Evolutionary conservation across 2,888 invertebrate genomes (phyloP), one percentile per base, ranked within the genome.

Genomic region (Choreutis nemorana): DNA sequence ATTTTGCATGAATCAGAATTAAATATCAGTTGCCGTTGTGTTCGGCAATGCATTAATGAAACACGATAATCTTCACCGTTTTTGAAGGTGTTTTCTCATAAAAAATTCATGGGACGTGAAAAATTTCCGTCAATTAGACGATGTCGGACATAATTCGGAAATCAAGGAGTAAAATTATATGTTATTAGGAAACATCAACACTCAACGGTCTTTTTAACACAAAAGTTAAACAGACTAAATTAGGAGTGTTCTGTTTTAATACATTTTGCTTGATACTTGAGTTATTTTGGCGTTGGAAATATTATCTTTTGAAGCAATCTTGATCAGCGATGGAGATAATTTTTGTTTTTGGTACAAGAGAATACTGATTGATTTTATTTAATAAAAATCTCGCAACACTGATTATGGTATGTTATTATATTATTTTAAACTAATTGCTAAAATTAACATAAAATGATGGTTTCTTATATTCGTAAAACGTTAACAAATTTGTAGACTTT

Each of bases 121-220:
- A 62, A 59, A 55, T 56, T 51, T 48, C 50, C 53, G 50, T 18
- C 49, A 65, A 67, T 72, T 71, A 67, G 64, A 52, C 53, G 54
- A 53, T 55, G 63, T 62, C 61, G 67, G 65, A 68, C 64, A 64
- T 44, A 62, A 58, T 65, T 71, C 61, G 64, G 65, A 70, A 67
- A 72, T 65, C 64, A 61, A 58, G 60, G 62, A 67, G 64, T 55
- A 53, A 72, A 77, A 78, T 78, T 67, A 71, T 50, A 71, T 70
- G 60, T 73, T 71, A 78, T 78, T 77, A 77, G 45, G 49, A 61
- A 55, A 64, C 73, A 72, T 73, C 75, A 73, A 73, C 77, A 77
- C 68, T 56, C 53, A 55, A 50, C 53, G 64, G 68, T 64, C 54
- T 68, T 72, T 70, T 63, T 64, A 68, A 72, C 60, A 64, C 68